Evolutionary conservation across 2,888 invertebrate species (phyloP), one percentile per base, ranked within the genome.

Genomic region (Saturnia pavonia): DNA sequence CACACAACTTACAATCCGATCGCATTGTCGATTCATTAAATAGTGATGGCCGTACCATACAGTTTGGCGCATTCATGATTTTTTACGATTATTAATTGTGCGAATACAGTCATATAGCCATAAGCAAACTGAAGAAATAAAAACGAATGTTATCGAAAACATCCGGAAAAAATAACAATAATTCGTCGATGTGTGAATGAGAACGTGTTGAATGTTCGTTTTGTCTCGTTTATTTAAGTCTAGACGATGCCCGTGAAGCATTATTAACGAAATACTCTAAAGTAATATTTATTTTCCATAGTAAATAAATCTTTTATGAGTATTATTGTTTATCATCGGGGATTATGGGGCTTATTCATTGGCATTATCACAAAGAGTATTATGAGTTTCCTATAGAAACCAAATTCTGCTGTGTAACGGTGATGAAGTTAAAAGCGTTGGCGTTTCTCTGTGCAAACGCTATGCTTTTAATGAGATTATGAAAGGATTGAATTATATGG

Each of bases 401-500:
- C 78, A 79, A 83, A 87, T 84, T 88, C 82, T 76, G 87, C 88
- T 82, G 80, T 75, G 85, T 86, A 83, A 85, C 72, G 40, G 14
- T 48, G 71, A 71, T 66, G 69, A 6, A 54, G 19, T 40, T 27
- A 68, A 68, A 14, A n/a, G 14, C 68, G 25, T 68, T 51, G 40
- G 68, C 54, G 54, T n/a, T 11, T 7, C 65, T 25, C 67, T 27
- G 45, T 43, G 25, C 45, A 67, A 48, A 22, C 25, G 14, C 67
- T 67, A 11, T 25, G 25, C 48, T 45, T 27, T 34, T 27, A 63
- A 40, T 65, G 40, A 40, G n/a, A 65, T 40, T 65, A 65, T 65
- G n/a, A 65, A 65, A 65, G 40, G 65, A 65, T 65, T 8, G 40
- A 40, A 60, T 54, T 27, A 25, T 60, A 60, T 27, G 19, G 57